Evolutionary conservation across 2,888 invertebrate species (phyloP), one percentile per base, ranked within the genome.

Genomic region (Seladonia tumulorum): DNA sequence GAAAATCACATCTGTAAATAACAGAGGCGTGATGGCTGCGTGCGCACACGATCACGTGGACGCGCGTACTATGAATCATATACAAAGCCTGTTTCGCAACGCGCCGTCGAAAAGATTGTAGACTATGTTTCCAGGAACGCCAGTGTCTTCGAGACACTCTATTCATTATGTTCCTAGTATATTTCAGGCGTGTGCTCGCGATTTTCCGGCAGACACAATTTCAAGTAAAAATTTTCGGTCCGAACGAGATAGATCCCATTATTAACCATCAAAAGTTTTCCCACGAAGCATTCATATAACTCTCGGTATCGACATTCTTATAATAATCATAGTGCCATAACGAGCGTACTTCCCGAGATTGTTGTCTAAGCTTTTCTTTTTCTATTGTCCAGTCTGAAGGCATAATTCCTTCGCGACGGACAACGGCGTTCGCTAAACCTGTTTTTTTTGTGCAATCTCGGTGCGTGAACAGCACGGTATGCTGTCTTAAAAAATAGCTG

Each of bases 21-120:
- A 87, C 83, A 82, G 74, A 77, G 60, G 74, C 78, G 79, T 72
- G 76, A 72, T 85, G 79, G 74, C 70, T 76, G 84, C 86, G 82
- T 83, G 79, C 86, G 85, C 83, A 79, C 76, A 76, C 85, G 79
- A 82, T 90, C 87, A 87, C 89, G 80, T 82, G 75, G 73, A 88
- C 86, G 84, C 83, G 82, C 84, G 84, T n/a, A 79, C 79, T 83
- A 87, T 90, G 92, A 92, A 90, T 92, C 90, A 92, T 82, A 85
- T 82, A 77, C 83, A 80, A 82, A 79, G 81, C 83, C 63, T 73
- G 81, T 90, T 92, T 89, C 90, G 87, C 89, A 91, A 89, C 71
- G 63, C 68, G 73, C 35, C 79, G 73, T 85, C 76, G 85, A 79
- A 84, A 84, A 79, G 87, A 77, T 77, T 68, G 77, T 76, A 83